Evolutionary conservation across 2,888 invertebrate species (phyloP), one percentile per base, ranked within the genome.

Genomic region (Ernsta delagoae): DNA sequence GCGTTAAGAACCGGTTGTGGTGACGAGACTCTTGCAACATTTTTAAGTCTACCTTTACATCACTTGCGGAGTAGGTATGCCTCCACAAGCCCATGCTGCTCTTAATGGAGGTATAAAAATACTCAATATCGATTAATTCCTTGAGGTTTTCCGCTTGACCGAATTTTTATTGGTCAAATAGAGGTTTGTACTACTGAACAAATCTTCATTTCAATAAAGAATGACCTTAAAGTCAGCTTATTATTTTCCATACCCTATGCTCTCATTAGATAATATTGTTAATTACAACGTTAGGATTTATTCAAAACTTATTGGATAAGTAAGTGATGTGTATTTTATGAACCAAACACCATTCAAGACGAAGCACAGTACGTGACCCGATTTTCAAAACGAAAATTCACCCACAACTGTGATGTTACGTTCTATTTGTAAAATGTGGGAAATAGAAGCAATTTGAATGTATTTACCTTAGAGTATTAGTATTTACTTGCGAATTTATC

Each of bases 1-100:
- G 64, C 50, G 57, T 24, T 57, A 56, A 68, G 56, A 65, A 71
- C 71, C 59, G 68, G 71, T 68, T 68, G 54, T 68, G 59, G 39
- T 54, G 39, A 43, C 16, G 16, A 16, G 60, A 45, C 70, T 41
- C 39, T 56, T 61, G 64, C 68, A 65, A 71, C 64, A 68, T 68
- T 71, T 68, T 56, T 56, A 56, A 6, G 34, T 56, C 56, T 5
- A 56, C 45, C 4, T n/a, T n/a, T 4, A 45, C 45, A 9, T 12
- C 34, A 36, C 56, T 56, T 56, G 56, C 34, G 31, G 8, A 39
- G 39, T 8, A 2, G 4, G 5, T 11, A 56, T 11, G 11, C 56
- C 8, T 24, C n/a, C 7, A 3, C 11, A 1, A 8, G 0, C 2
- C 39, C 6, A 39, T 39, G 8, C 7, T 3, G 9, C 31, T 34